Evolutionary conservation across 92 coral and sea anemone species (phyloP).

Genomic region (Siderastrea radians): DNA sequence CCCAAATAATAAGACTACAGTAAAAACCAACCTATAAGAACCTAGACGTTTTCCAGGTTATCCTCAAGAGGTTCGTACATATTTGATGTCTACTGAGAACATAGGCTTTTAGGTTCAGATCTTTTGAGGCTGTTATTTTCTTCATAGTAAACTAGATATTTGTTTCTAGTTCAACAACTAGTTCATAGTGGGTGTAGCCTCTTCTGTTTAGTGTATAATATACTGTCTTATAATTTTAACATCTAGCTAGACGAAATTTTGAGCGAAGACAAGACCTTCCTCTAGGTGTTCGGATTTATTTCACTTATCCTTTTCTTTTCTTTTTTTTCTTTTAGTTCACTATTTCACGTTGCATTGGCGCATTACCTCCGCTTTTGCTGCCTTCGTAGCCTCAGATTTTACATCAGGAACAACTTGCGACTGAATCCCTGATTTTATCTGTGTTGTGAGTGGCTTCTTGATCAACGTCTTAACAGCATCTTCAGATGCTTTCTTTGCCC

Average conservation of each 20-base stretch:
- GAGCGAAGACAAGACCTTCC: background rate
- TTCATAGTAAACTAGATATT: no score
- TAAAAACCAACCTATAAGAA: no score
- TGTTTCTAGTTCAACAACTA: background rate
- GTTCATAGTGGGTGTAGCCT: background rate
- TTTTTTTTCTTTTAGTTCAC: background rate
- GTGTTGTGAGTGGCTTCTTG: constrained; percentile 24
- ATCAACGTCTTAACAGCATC: constrained; percentile 43
- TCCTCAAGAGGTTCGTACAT: no score
- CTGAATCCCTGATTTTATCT: constrained; percentile 38
- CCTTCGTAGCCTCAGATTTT: constrained; percentile 24
- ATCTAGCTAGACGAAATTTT: background rate
- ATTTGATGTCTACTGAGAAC: no score
- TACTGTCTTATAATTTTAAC: no score
- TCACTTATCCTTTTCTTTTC: background rate
- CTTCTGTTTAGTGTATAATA: no score
- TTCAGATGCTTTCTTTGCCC: constrained; percentile 34
- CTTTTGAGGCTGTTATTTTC: background rate
- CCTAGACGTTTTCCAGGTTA: no score
- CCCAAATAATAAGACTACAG: no score
- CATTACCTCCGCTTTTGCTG: constrained; percentile 45
- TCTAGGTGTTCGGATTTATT: background rate
- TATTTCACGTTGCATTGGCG: background rate
- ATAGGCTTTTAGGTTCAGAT: no score
- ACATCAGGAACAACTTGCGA: constrained; percentile 46